Conservation (phyloP, 2,797 vertebrate species). For the Gymnopithys bicolor region DNA sequence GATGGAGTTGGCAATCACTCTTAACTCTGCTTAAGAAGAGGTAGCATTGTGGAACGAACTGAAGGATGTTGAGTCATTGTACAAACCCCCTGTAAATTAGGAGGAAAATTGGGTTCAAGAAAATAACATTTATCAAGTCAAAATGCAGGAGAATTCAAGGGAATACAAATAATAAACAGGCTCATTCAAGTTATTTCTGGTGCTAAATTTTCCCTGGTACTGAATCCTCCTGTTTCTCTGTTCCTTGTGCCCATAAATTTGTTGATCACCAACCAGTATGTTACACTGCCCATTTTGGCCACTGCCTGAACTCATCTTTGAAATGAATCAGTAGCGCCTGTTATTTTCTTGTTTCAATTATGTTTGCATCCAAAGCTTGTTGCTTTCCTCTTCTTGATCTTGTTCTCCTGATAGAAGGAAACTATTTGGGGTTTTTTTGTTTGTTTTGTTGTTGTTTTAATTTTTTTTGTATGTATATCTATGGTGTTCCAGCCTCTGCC, state of each 20-base stretch:
- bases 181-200: neutral
- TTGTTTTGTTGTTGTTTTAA: neutral
- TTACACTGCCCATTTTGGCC: neutral
- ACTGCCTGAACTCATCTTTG: neutral
- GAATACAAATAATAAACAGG: neutral
- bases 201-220: neutral
- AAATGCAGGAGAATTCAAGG: neutral
- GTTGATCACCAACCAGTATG: neutral
- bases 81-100: neutral
- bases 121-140: neutral
- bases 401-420: neutral
- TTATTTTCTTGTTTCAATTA: neutral
- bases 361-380: neutral
- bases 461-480: neutral
- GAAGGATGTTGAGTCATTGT: neutral
- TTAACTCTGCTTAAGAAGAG: neutral
- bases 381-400: neutral
- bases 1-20: neutral
- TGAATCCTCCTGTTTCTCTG: neutral
- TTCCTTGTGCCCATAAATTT: neutral
- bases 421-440: neutral
- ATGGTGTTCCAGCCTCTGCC: neutral
- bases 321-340: neutral
- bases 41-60: neutral
- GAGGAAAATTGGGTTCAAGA: neutral